phyloP scores from a whole-genome alignment of 2,797 vertebrate genomes.

The Dipus sagitta region DNA sequence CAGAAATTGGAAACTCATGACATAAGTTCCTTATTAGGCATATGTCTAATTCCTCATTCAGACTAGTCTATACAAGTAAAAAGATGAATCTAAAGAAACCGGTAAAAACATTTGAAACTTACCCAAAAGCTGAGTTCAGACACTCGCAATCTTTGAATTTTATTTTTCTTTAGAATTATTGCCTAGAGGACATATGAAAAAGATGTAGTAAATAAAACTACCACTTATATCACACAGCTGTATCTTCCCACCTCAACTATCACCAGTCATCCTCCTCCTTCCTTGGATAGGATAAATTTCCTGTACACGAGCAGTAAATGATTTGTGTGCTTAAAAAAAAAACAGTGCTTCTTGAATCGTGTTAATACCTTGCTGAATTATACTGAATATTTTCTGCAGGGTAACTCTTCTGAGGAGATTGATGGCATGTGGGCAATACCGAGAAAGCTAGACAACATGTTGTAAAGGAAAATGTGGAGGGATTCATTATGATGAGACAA shows the following conservation, averaged over 20 bases:
- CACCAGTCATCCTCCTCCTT: slow-evolving; percentile 7
- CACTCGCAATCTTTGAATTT: slow-evolving; percentile 86
- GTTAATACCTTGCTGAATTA: neutral
- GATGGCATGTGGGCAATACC: neutral
- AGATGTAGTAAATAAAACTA: slow-evolving; percentile 55
- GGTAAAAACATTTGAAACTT: slow-evolving; percentile 75
- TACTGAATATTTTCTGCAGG: neutral
- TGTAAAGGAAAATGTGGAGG: neutral
- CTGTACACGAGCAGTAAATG: neutral
- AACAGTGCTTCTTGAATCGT: neutral
- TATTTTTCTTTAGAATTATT: slow-evolving; percentile 90
- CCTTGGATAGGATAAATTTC: neutral
- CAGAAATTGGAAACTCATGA: neutral
- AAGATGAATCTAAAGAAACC: neutral
- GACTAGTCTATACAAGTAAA: slow-evolving; percentile 48
- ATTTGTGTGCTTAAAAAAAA: neutral
- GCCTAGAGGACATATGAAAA: slow-evolving; percentile 86
- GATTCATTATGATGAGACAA: neutral
- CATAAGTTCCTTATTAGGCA: neutral
- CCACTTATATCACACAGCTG: neutral
- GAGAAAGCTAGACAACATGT: neutral
- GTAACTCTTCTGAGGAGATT: neutral
- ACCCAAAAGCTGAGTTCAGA: slow-evolving; percentile 92
- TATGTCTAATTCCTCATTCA: neutral
- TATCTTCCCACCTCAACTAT: neutral